Conservation (phyloP, 2,797 vertebrate genomes). For the Zalophus californianus region DNA sequence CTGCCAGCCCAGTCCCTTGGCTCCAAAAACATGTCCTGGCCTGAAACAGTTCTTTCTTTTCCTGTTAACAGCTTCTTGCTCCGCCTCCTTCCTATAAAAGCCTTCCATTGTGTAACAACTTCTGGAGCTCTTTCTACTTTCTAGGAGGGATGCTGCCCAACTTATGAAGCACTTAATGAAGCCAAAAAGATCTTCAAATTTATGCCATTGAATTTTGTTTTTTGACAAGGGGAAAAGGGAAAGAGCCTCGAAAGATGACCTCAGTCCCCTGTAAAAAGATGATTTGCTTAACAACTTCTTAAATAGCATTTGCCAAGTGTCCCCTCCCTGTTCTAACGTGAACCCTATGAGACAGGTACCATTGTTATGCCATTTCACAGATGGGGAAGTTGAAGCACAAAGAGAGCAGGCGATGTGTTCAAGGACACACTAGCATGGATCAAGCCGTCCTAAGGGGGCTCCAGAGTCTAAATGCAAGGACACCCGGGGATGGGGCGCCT, state of each 20-base stretch:
- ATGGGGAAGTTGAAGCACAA: not conserved
- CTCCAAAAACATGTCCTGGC: not conserved
- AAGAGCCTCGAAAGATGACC: not conserved
- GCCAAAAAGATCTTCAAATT: not conserved
- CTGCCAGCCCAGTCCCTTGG: not conserved
- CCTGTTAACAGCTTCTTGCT: not conserved
- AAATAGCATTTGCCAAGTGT: not conserved
- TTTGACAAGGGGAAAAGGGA: not conserved
- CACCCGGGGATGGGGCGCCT: not conserved
- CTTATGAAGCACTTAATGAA: not conserved
- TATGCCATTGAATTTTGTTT: not conserved
- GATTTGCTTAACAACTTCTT: not conserved
- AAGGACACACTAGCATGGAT: not conserved
- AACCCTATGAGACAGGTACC: not conserved
- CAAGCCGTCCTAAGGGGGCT: not conserved
- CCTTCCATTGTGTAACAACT: not conserved
- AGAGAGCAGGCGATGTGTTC: no score
- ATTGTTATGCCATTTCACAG: not conserved
- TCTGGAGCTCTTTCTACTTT: not conserved
- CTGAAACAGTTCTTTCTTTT: not conserved
- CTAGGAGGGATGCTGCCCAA: not conserved
- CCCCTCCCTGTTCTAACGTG: not conserved
- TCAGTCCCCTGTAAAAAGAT: not conserved
- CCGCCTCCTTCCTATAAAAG: not conserved
- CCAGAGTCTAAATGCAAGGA: not conserved